Base-by-base conservation (phyloP, 2,113 vertebrate species). In the Chlorodrepanis virens region DNA sequence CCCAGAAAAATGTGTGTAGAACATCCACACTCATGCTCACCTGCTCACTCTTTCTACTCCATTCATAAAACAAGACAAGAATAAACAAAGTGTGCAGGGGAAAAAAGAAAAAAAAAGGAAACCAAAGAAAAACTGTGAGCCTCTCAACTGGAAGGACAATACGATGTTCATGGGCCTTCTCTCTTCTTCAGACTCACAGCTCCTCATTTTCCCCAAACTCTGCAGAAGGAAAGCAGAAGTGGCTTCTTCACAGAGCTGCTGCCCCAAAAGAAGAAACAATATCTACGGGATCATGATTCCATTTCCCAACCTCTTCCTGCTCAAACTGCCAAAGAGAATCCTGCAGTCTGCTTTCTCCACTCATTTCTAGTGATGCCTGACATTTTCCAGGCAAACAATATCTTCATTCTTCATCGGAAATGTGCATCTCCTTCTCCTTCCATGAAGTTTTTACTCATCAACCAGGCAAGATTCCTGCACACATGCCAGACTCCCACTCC, bases 181-280 rank as follows among this genome's bases (percentile, higher is more conserved):
- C 28, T 63, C 35, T 61, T 63, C 68, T n/a, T 76, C 31, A 94
- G 35, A 84, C 45, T 87, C 2, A 0, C 53, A 79, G 59, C 21
- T 85, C 81, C 87, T 69, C 5, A 50, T 88, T 80, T 70, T 40
- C 63, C 50, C 71, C 67, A 4, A 33, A 79, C 14, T 12, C 35
- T 35, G 63, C 54, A 56, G 42, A 52, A 86, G 40, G 45, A 95
- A 94, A 94, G 78, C 82, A 74, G 90, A 97, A 97, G 84, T 77
- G 50, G 63, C 54, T 91, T 82, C 50, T 28, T 63, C 47, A 74
- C 15, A 63, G 53, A 87, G 17, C 0, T 69, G 49, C 59, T 67
- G 37, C 22, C 50, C 24, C 78, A 33, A 67, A 89, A 85, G 83
- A 71, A 95, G 91, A 75, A 96, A 40, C 0, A 5, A 74, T 19